phyloP scores from a whole-genome alignment of 2,888 invertebrate species.

The Drosophila heteroneura region DNA sequence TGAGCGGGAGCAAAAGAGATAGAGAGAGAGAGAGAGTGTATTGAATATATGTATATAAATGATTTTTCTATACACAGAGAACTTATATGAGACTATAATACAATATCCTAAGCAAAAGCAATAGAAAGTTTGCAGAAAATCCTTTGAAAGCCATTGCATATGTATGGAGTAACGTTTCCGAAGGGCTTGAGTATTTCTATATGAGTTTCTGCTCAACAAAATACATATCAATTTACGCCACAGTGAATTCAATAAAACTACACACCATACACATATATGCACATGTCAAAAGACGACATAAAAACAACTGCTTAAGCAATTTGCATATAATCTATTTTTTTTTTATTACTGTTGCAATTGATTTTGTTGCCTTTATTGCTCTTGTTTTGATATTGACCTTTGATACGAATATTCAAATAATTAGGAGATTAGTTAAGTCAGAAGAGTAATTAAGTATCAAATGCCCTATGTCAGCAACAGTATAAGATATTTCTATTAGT shows the following conservation, averaged over 20 bases:
- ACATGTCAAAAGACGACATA: not conserved
- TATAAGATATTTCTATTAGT: not conserved
- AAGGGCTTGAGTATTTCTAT: not conserved
- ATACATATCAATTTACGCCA: constrained; percentile 33
- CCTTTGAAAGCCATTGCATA: constrained; percentile 11
- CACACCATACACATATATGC: constrained; percentile 1
- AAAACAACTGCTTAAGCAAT: constrained; percentile 1
- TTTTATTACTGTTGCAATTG: not conserved
- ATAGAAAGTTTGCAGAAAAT: constrained; percentile 17
- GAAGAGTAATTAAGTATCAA: not conserved
- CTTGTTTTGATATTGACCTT: not conserved
- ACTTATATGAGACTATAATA: constrained; percentile 10
- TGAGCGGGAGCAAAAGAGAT: not conserved
- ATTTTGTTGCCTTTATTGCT: not conserved
- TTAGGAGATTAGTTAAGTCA: not conserved
- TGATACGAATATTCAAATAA: not conserved
- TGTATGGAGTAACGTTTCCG: not conserved
- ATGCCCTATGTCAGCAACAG: not conserved
- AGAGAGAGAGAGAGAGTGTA: not conserved
- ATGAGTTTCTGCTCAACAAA: constrained; percentile 9
- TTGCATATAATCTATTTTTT: constrained; percentile 3
- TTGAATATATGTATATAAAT: constrained; percentile 2
- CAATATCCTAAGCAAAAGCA: constrained; percentile 13
- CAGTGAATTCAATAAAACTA: constrained; percentile 36
- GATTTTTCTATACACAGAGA: not conserved